Evolutionary conservation across 2,113 vertebrate genomes (phyloP).

Genomic region (Tretioscincus oriximinensis): DNA sequence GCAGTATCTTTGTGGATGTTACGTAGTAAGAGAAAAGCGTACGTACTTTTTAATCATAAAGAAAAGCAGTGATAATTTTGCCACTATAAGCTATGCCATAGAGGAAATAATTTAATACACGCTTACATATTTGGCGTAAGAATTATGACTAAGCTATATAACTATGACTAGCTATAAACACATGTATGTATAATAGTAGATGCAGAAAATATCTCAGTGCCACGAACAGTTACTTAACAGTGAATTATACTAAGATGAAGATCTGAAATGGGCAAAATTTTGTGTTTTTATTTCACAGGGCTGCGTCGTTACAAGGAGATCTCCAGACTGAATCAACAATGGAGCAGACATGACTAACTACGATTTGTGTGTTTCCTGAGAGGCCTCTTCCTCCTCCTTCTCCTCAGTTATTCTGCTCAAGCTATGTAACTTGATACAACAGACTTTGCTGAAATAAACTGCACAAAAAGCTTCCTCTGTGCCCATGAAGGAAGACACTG

Average conservation of each 20-base stretch:
- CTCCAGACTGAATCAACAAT: background rate
- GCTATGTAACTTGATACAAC: background rate
- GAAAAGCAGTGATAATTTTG: background rate
- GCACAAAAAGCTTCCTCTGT: background rate
- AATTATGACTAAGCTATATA: background rate
- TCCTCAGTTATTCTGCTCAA: background rate
- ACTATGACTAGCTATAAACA: background rate
- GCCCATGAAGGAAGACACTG: background rate
- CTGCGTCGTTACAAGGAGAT: background rate
- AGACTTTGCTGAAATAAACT: background rate
- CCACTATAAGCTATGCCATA: too few species aligned
- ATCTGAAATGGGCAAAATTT: background rate
- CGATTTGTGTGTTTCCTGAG: background rate
- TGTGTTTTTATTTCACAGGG: background rate
- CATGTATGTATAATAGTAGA: background rate
- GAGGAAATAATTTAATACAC: background rate
- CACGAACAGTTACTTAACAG: background rate
- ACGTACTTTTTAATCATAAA: background rate
- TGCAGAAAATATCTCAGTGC: background rate
- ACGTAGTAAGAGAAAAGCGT: background rate
- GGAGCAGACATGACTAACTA: background rate
- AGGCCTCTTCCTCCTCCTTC: background rate
- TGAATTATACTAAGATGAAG: slow-evolving; percentile 21
- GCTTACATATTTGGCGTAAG: too few species aligned
- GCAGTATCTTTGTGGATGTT: background rate